These are phyloP conservation scores for Cerastoderma edule DNA, from an alignment of 2,888 invertebrate species.

Conservation along the genomic window DNA sequence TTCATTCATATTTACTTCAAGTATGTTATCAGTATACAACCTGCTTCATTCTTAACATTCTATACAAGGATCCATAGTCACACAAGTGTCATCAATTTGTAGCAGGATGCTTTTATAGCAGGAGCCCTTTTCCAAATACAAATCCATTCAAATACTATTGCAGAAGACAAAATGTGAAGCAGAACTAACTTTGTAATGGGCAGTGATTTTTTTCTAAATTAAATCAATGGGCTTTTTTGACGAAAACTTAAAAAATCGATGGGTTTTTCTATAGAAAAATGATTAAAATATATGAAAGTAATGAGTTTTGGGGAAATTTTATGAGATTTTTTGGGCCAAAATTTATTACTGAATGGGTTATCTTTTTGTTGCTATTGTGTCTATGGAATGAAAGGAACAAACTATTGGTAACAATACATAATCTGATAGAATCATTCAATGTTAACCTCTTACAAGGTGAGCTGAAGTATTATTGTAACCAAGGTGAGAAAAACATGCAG, in stretches of 20 bases:
- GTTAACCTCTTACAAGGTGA: too few species aligned
- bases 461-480: too few species aligned
- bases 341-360: not conserved
- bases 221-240: not conserved
- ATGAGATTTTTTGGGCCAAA: not conserved
- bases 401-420: too few species aligned
- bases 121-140: not conserved
- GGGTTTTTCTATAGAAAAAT: not conserved
- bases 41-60: not conserved
- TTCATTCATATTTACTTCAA: conserved; percentile 65
- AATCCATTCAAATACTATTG: not conserved
- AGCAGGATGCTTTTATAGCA: not conserved
- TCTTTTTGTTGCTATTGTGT: too few species aligned
- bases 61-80: too few species aligned
- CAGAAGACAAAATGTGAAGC: too few species aligned
- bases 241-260: not conserved
- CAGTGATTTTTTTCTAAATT: not conserved
- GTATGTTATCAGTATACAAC: conserved; percentile 29
- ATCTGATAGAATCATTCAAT: too few species aligned
- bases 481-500: too few species aligned
- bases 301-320: not conserved
- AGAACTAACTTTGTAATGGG: not conserved
- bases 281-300: not conserved
- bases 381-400: too few species aligned
- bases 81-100: too few species aligned